Base-by-base conservation (phyloP, 2,888 invertebrate genomes). In the Pseudoips prasinana region DNA sequence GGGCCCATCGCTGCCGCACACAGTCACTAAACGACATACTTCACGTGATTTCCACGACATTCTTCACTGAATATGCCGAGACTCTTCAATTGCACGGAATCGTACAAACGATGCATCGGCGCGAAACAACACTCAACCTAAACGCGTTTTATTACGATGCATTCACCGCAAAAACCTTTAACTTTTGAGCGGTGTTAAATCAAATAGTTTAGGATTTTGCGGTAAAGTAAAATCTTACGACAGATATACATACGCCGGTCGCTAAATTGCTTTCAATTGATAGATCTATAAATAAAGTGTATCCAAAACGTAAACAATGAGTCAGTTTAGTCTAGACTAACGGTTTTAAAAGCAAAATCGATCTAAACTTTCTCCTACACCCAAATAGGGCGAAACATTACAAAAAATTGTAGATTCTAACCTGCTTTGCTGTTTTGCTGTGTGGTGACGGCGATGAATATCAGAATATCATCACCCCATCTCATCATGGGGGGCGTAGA, bases 11-110 rank as follows among this genome's bases (percentile, higher is more conserved):
- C 27, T n/a, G n/a, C n/a, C n/a, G n/a, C n/a, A n/a, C n/a, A n/a
- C 32, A 25, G 38, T 33, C 23, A 36, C 53, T 48, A 62, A 64
- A 67, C 66, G 65, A 67, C 64, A 69, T 48, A 70, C 73, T 76
- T 73, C 60, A 65, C 65, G 67, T 58, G 55, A 68, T 73, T 76
- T 74, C 60, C 62, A 68, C 58, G 41, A 57, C 68, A 65, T 72
- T 72, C 62, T 62, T 60, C 37, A 50, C 58, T 58, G 48, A 57
- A 65, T 58, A 53, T 50, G 35, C 44, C 28, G 40, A 58, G 42
- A 58, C 40, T 57, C 46, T 59, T 46, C 41, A 39, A 40, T 29
- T 31, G 11, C 29, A 42, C 8, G 8, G 33, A 40, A 42, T 40
- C 26, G 39, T 37, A 14, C 39, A 49, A 46, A 33, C 41, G 45